Evolutionary conservation across 2,888 invertebrate species (phyloP), one percentile per base, ranked within the genome.

Genomic region (Hymenopus coronatus): DNA sequence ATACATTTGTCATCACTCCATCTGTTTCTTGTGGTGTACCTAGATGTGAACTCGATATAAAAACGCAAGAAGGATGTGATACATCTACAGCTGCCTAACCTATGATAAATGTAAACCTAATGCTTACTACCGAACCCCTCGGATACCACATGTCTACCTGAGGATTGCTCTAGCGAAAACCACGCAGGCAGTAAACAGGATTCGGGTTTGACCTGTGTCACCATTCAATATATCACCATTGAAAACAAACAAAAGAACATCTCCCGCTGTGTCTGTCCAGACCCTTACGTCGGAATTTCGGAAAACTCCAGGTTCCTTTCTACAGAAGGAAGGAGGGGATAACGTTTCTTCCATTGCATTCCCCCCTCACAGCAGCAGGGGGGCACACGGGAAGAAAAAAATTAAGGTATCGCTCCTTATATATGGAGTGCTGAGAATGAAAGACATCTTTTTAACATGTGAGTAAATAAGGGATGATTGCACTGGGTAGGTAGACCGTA

Each of bases 381-480:
- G 54, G 54, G 20, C 25, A 70, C 20, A 70, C 20, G 54, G 54
- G 25, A 70, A 70, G 25, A 70, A 70, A 54, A 27, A 85, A 85
- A 85, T n/a, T n/a, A 70, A 86, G 28, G 86, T 28, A 86, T 81
- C 27, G 86, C 54, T 28, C 85, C 40, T 1, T 40, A 46, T 40
- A 54, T 40, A 84, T 30, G 30, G 28, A 83, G 28, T 28, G 83
- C 28, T 28, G 33, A 85, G 85, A 85, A 85, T 85, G 9, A 82
- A 87, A 25, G 87, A 46, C 85, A 28, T 27, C 85, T 20, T 70
- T 70, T 25, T 40, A 54, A 87, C 81, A 87, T 87, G 87, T 28
- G 14, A 87, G 87, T 87, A 87, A 87, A 82, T 87, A 82, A 87
- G 87, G 82, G 30, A 70, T 28, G 86, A 86, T 81, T 86, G 86